These are phyloP conservation scores for Rana temporaria DNA, from an alignment of 2,113 vertebrate genomes.

Conservation along the genomic window DNA sequence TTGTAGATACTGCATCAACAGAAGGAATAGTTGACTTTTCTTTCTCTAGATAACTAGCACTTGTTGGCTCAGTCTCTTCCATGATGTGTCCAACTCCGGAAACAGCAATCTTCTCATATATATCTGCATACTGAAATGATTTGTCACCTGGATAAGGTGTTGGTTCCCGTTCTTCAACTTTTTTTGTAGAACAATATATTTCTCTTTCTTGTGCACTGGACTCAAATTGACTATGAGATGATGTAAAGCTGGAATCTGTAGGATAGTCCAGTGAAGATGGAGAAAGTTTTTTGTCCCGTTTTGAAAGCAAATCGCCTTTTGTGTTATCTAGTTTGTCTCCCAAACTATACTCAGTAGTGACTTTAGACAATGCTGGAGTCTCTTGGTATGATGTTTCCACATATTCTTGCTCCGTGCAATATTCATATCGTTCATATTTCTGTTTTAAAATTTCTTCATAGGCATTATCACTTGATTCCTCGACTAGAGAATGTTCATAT, in stretches of 20 bases:
- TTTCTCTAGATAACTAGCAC: constrained; percentile 64
- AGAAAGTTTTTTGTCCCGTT: constrained; percentile 63
- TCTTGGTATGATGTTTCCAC: neutral
- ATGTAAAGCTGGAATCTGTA: constrained; percentile 48
- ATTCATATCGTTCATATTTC: constrained; percentile 37
- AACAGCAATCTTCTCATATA: constrained; percentile 81
- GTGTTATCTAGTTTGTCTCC: constrained; percentile 23
- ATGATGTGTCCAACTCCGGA: constrained; percentile 66
- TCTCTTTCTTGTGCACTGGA: constrained; percentile 55
- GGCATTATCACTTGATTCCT: neutral
- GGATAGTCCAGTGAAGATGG: constrained; percentile 65
- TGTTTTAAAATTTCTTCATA: constrained; percentile 46
- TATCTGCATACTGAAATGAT: constrained; percentile 90
- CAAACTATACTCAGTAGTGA: neutral
- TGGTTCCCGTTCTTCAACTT: constrained; percentile 84
- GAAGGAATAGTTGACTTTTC: constrained; percentile 54
- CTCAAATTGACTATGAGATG: constrained; percentile 53
- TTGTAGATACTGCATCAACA: constrained; percentile 59
- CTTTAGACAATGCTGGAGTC: neutral
- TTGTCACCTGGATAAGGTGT: constrained; percentile 92
- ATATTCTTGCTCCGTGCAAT: neutral
- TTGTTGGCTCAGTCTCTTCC: constrained; percentile 47
- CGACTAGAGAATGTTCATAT: constrained; percentile 11
- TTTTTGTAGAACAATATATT: constrained; percentile 60
- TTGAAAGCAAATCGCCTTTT: neutral